Percentiles rank a stretch among this genome's conserved stretches.
Evolutionary conservation across 2,797 vertebrate species (phyloP).

Genomic region (Pseudomugil tenellus): DNA sequence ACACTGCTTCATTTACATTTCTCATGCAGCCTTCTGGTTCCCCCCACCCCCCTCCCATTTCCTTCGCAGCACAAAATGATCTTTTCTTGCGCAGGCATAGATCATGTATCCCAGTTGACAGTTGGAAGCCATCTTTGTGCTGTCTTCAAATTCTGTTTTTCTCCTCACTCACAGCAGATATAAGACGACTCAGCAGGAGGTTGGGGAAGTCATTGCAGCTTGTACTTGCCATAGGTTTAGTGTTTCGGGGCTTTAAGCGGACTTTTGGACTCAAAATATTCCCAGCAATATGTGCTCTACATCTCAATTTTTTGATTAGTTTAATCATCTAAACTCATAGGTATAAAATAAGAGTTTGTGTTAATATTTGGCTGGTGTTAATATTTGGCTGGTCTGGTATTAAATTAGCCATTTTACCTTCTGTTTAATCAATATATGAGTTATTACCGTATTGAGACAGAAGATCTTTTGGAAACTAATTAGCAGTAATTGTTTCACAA

Average conservation of each 20-base stretch:
- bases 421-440: not conserved
- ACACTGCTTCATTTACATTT: not conserved
- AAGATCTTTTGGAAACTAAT: slow-evolving; percentile 27
- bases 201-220: not conserved
- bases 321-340: not conserved
- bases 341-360: not conserved
- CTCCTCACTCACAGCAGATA: not conserved
- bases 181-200: not conserved
- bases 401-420: slow-evolving; percentile 12
- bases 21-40: not conserved
- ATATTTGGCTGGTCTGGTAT: slow-evolving; percentile 11
- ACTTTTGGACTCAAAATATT: not conserved
- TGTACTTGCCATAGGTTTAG: not conserved
- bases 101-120: not conserved
- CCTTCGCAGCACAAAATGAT: not conserved
- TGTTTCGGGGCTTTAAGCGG: not conserved
- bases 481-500: slow-evolving; percentile 34
- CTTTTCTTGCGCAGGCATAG: not conserved
- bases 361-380: not conserved
- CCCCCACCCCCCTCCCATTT: not conserved
- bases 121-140: not conserved
- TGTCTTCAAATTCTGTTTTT: not conserved
- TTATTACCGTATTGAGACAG: slow-evolving; percentile 14
- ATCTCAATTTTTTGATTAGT: not conserved
- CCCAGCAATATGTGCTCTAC: not conserved